Base-by-base conservation (phyloP, 2,797 vertebrate genomes). In the Notolabrus celidotus region DNA sequence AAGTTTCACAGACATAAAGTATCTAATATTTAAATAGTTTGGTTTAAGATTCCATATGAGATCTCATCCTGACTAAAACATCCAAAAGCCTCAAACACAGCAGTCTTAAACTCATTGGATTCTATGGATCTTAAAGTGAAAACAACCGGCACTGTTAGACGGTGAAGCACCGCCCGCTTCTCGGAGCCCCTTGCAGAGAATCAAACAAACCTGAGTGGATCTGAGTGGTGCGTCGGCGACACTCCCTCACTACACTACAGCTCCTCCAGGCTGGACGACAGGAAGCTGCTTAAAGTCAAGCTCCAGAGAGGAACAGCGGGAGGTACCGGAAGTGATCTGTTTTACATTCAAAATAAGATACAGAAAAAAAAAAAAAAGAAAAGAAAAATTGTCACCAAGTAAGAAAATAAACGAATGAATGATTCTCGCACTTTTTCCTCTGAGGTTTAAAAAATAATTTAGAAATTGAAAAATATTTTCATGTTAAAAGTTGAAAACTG, bases 231-330 rank as follows among this genome's bases (percentile, higher is more conserved):
- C 27, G 50, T 69, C 55, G 58, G 78, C 42, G 83, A 91, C 89
- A 82, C 86, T 86, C 87, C 84, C 77, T 88, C 79, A 8, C n/a
- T n/a, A n/a, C n/a, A n/a, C n/a, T n/a, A n/a, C 34, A 56, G 31
- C 41, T 31, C 69, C 74, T 41, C 53, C 74, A 43, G 31, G 25
- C 79, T 74, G 87, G 88, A 88, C 85, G 25, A 64, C 47, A 58
- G 47, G 59, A 81, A 79, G 80, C 20, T 27, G 15, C 4, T 19
- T 38, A 9, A 71, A 71, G 62, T 54, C n/a, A 67, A 0, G 23
- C n/a, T 17, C 0, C 50, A 43, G 50, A 3, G 29, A 56, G 7
- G 19, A 0, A 61, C 6, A 3, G 0, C 4, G 17, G 52, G 22
- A 0, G 1, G 14, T 0, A 63, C 31, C 63, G 72, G 70, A 82